Conservation (phyloP, 2,888 invertebrate genomes). For the Petrolisthes manimaculis region DNA sequence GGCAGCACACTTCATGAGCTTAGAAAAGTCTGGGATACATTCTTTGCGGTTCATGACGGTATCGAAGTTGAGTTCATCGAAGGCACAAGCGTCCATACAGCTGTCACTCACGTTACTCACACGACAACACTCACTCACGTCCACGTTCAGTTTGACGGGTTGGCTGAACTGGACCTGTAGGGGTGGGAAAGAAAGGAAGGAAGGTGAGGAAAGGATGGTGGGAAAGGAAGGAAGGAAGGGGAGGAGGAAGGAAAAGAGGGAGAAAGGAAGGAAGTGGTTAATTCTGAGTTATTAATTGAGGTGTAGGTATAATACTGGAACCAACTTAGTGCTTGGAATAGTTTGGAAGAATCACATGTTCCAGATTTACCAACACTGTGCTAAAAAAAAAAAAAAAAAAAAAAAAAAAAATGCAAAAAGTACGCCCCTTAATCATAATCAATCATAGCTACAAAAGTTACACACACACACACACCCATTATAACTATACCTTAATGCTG, state of each 20-base stretch:
- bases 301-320: too few species aligned
- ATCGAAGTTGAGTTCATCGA: conserved; percentile 83
- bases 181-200: not conserved
- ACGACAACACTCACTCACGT: conserved; percentile 85
- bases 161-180: conserved; percentile 41
- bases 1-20: conserved; percentile 87
- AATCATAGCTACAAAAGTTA: too few species aligned
- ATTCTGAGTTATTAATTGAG: not conserved
- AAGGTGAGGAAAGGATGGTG: not conserved
- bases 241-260: not conserved
- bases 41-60: conserved; percentile 84
- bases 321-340: not conserved
- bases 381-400: conserved; percentile 7
- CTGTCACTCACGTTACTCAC: conserved; percentile 82
- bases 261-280: not conserved
- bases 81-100: conserved; percentile 87
- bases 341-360: not conserved
- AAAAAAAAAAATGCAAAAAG: not conserved
- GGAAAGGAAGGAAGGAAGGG: not conserved
- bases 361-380: too few species aligned
- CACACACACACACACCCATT: not conserved
- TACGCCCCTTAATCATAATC: too few species aligned
- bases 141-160: conserved; percentile 71
- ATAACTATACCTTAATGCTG: conserved; percentile 66
- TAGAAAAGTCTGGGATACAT: conserved; percentile 86